Evolutionary conservation across 2,113 vertebrate genomes (phyloP), one percentile per base, ranked within the genome.

Genomic region (Formicarius rufipectus): DNA sequence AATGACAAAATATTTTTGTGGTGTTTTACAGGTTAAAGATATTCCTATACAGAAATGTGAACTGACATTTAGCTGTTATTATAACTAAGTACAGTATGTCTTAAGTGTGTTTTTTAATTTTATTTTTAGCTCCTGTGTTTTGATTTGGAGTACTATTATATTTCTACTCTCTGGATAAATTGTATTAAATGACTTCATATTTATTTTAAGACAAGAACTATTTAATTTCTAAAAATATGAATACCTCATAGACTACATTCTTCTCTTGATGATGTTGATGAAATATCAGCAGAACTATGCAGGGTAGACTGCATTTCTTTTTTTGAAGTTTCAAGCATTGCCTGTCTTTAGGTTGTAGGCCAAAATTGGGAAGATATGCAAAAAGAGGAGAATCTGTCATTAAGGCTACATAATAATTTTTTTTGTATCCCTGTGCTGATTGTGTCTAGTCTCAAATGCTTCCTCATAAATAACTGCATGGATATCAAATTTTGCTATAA

Each of bases 61-160:
- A 30, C 44, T 81, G 68, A 72, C 28, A 84, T 96, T 91, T 90
- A 86, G 20, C 44, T 88, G 47, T 86, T 90, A 59, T 88, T 93
- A 90, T 90, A 80, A 67, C 24, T 69, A 59, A 85, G 62, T 73
- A 73, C 14, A n/a, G 33, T 72, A 88, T 81, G 39, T 71, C 58
- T 91, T 67, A 55, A 82, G 69, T 50, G 13, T 58, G 21, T n/a
- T 87, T 84, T 69, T 30, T 2, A 31, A 42, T 90, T 95, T 82
- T 93, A 84, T 83, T 93, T 68, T 93, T 93, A 64, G 7, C 15
- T 77, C 13, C 4, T 22, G 5, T 80, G 44, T 93, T 94, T 95
- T 95, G 42, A 52, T 93, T 90, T 88, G 35, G 31, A 56, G 14
- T 67, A 28, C 28, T 64, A 47, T 88, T 94, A 18, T 71, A 78